Evolutionary conservation across 2,797 vertebrate species (phyloP).

Genomic region (Enteromius treurensis): DNA sequence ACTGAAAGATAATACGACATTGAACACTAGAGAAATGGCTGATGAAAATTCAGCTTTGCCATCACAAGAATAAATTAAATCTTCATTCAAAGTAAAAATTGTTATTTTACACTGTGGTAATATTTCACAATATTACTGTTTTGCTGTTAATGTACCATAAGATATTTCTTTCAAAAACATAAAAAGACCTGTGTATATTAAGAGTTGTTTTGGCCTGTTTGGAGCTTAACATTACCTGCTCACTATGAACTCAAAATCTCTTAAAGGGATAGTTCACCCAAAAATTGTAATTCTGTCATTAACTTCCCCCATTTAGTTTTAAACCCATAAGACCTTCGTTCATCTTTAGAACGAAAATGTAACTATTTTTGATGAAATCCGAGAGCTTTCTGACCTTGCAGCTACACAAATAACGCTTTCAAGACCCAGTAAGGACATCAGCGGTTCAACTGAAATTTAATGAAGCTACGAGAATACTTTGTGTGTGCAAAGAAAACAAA

Average conservation of each 20-base stretch:
- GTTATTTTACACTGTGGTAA: neutral
- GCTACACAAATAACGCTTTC: neutral
- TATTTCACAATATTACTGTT: neutral
- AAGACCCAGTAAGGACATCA: neutral
- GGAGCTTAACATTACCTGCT: neutral
- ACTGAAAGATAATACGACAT: neutral
- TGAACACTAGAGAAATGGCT: neutral
- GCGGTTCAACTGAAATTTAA: too few species aligned
- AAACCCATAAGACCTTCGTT: too few species aligned
- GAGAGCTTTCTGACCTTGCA: too few species aligned
- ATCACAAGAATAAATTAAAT: neutral
- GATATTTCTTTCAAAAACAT: neutral
- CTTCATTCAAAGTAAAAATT: neutral
- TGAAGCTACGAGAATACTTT: too few species aligned
- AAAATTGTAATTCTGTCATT: neutral
- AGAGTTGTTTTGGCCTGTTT: neutral
- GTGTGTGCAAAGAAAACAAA: too few species aligned
- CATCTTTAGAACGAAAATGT: too few species aligned
- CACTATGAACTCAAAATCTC: too few species aligned
- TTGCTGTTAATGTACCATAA: too few species aligned
- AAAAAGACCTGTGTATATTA: neutral
- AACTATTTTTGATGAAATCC: too few species aligned
- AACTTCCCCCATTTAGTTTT: too few species aligned
- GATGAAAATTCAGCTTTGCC: neutral
- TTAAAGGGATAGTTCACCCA: neutral